These are phyloP conservation scores for Sarotherodon lohbergeri DNA, from an alignment of 2,113 vertebrate species.

Conservation along the genomic window DNA sequence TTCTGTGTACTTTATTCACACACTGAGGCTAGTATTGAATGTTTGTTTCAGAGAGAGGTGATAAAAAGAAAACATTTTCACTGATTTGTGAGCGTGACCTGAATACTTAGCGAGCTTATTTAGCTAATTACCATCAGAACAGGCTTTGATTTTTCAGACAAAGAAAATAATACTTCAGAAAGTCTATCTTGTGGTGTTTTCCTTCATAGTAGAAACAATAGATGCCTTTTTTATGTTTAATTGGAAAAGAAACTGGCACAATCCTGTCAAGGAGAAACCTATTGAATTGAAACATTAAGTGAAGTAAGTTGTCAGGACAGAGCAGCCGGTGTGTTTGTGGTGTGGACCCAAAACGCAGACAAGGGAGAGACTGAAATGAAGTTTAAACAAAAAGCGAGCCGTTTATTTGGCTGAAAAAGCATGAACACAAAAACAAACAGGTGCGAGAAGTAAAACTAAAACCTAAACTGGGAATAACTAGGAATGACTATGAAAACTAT, in stretches of 20 bases:
- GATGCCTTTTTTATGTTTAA: neutral
- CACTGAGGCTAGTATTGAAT: neutral
- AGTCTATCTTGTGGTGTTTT: neutral
- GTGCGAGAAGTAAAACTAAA: neutral
- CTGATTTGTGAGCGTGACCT: neutral
- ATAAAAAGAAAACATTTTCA: neutral
- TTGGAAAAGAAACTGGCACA: neutral
- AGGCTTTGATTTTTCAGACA: neutral
- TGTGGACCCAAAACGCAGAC: neutral
- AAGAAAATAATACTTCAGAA: neutral
- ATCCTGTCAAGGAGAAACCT: neutral
- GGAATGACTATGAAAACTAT: neutral
- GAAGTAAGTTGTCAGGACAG: neutral
- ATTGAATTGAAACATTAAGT: neutral
- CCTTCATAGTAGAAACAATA: neutral
- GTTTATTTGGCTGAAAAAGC: neutral
- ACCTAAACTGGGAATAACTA: neutral
- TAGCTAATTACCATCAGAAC: neutral
- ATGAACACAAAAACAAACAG: neutral
- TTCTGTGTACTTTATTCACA: neutral
- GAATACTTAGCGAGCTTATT: neutral
- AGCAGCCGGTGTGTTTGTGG: neutral
- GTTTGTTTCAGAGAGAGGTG: neutral
- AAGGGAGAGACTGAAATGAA: neutral
- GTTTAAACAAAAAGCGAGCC: neutral